These are phyloP conservation scores for Prorops nasuta DNA, from an alignment of 1,140 invertebrate genomes.

Conservation along the genomic window DNA sequence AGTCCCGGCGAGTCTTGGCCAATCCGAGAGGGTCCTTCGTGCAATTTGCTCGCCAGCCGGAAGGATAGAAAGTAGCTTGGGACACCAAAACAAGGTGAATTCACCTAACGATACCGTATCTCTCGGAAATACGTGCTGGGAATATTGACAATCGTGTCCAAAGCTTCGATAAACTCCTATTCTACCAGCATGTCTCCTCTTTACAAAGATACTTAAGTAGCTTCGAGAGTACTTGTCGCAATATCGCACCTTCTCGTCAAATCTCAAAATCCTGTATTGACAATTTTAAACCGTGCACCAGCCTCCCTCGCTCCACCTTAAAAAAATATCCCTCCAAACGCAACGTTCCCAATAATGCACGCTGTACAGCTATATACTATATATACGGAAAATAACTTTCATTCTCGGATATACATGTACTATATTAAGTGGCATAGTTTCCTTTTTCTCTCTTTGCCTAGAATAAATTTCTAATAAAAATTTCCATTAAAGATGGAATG, in stretches of 20 bases:
- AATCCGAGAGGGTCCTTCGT: slow-evolving; percentile 2
- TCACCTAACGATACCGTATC: slow-evolving; percentile 34
- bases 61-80: slow-evolving; percentile 6
- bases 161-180: slow-evolving; percentile 16
- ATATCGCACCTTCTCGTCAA: neutral
- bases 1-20: too few relatives aligned
- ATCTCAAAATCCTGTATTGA: neutral
- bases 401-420: too few relatives aligned
- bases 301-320: neutral
- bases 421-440: too few relatives aligned
- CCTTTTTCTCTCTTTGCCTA: neutral
- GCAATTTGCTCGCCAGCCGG: slow-evolving; percentile 14
- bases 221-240: slow-evolving; percentile 14
- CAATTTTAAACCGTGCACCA: neutral
- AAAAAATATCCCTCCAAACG: neutral
- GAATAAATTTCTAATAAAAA: neutral
- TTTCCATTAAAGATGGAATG: neutral
- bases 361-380: too few relatives aligned
- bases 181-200: slow-evolving; percentile 12
- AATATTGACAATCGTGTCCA: slow-evolving; percentile 15
- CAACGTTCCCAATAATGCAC: too few relatives aligned
- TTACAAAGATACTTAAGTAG: slow-evolving; percentile 15
- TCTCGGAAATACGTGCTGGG: slow-evolving; percentile 26
- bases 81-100: slow-evolving; percentile 15
- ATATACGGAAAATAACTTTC: too few relatives aligned